These are phyloP conservation scores for Riptortus pedestris DNA, from an alignment of 1,140 invertebrate species.

Conservation along the genomic window DNA sequence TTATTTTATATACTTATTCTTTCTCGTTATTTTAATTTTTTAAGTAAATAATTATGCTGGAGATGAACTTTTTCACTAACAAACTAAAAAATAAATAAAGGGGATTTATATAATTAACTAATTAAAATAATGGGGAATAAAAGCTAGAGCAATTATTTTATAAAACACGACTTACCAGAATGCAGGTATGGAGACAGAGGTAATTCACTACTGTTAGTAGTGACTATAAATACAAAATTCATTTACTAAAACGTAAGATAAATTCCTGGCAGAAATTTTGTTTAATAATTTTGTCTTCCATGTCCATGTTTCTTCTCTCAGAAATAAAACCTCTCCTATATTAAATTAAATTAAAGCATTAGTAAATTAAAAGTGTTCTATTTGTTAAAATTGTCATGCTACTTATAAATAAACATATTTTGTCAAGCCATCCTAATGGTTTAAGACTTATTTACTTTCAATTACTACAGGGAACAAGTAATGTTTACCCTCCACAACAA, in stretches of 20 bases:
- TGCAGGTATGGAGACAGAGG: no score
- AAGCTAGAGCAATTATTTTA: no score
- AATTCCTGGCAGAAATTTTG: not conserved
- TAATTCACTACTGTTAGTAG: no score
- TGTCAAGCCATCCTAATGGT: not conserved
- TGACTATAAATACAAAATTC: not conserved
- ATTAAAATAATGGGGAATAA: no score
- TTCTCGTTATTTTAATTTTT: no score
- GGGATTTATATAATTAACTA: no score
- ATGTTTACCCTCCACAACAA: not conserved
- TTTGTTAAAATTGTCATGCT: not conserved
- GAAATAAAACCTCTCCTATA: constrained; percentile 2
- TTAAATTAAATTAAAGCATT: not conserved
- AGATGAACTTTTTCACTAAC: no score
- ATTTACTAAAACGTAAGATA: constrained; percentile 6
- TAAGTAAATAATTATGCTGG: no score
- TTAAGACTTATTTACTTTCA: not conserved
- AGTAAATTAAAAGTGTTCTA: not conserved
- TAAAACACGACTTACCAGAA: no score
- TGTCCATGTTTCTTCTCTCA: not conserved
- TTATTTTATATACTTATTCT: no score
- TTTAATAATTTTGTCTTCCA: not conserved
- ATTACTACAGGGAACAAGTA: not conserved
- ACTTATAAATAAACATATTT: not conserved
- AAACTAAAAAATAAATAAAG: no score